Evolutionary conservation across 2,113 vertebrate genomes (phyloP).

Genomic region (Mus spicilegus): DNA sequence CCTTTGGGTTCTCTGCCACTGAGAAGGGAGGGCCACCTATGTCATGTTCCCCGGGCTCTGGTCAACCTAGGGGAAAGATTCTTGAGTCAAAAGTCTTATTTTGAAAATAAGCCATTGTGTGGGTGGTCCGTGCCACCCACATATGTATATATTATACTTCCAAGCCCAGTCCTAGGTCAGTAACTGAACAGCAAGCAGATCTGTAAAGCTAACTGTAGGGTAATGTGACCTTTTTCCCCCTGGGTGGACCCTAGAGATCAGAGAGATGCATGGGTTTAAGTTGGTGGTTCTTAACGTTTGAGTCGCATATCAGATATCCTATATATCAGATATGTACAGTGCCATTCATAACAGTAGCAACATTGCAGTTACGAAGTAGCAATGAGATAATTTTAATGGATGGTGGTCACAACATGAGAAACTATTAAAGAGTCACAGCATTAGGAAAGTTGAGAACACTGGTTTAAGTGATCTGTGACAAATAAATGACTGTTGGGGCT

Average conservation of each 20-base stretch:
- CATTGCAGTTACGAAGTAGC: not conserved
- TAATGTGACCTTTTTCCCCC: not conserved
- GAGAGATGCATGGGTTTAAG: not conserved
- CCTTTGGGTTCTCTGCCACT: not conserved
- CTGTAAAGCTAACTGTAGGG: not conserved
- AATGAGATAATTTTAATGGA: not conserved
- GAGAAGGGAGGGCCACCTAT: not conserved
- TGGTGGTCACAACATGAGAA: not conserved
- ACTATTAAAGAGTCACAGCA: not conserved
- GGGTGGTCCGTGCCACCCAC: not conserved
- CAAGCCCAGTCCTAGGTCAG: not conserved
- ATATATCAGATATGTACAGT: not conserved
- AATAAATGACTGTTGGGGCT: not conserved
- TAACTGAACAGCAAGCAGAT: not conserved
- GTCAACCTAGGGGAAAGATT: not conserved
- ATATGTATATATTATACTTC: not conserved
- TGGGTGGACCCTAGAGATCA: not conserved
- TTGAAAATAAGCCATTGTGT: not conserved
- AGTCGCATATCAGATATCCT: not conserved
- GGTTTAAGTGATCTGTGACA: not conserved
- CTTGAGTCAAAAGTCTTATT: not conserved
- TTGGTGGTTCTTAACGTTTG: not conserved
- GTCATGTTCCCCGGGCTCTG: not conserved
- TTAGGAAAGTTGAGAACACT: not conserved
- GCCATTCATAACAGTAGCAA: not conserved